A percentile compares a stretch with the other conserved stretches of the same genome.
Conservation (phyloP, 2,888 invertebrate species). For the Ecdyonurus torrentis region DNA sequence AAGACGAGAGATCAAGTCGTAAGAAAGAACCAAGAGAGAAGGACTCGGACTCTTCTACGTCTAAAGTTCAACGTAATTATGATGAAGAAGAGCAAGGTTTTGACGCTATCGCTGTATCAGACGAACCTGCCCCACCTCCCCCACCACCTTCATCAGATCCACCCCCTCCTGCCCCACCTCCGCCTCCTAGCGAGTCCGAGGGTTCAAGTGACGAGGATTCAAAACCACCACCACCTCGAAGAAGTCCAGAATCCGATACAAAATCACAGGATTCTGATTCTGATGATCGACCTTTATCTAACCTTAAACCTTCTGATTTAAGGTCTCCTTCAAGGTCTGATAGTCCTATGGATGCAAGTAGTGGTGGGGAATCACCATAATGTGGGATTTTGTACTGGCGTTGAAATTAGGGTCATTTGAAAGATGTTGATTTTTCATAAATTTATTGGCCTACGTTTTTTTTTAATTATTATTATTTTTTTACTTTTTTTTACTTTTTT, state of each 20-base stretch:
- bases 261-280: background rate
- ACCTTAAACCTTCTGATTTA: no score
- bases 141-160: background rate
- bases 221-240: background rate
- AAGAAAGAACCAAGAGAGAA: slow-evolving; percentile 8
- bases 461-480: no score
- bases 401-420: no score
- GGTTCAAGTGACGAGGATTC: background rate
- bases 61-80: slow-evolving; percentile 29
- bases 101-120: slow-evolving; percentile 19
- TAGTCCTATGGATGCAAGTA: no score
- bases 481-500: no score
- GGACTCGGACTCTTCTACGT: slow-evolving; percentile 10
- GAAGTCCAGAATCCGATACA: background rate
- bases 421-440: no score
- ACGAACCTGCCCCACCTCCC: background rate
- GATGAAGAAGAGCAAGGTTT: slow-evolving; percentile 35
- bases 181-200: background rate
- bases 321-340: no score
- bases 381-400: no score
- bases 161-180: background rate
- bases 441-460: no score
- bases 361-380: no score
- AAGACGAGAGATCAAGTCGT: background rate
- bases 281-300: background rate